Conservation (phyloP, 1,140 invertebrate genomes). For the Drosophila sproati region DNA sequence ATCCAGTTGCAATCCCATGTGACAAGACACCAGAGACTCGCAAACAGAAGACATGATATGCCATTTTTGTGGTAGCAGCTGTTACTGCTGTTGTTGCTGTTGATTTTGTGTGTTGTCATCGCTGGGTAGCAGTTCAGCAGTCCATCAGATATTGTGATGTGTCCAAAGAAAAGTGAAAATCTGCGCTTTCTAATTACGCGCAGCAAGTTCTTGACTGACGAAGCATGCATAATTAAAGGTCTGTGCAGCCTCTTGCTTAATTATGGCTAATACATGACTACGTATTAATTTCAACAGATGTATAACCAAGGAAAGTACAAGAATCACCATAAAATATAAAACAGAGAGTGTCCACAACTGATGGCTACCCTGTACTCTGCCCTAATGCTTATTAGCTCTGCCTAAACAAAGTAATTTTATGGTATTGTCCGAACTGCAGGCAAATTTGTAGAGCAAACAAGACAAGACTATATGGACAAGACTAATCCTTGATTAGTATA, state of each 20-base stretch:
- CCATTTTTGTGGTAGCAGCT: conserved; percentile 54
- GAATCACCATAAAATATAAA: not conserved
- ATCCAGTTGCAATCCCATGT: conserved; percentile 66
- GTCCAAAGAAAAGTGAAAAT: conserved; percentile 63
- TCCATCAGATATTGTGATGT: conserved; percentile 20
- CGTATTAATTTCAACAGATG: not conserved
- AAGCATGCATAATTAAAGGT: conserved; percentile 59
- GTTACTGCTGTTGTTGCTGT: conserved; percentile 12
- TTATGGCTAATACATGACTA: conserved; percentile 49
- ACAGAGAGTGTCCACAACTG: no score
- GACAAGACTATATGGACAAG: no score
- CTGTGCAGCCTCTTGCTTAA: conserved; percentile 38
- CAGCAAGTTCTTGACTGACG: conserved; percentile 42
- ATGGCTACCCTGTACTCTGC: no score
- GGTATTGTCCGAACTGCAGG: no score
- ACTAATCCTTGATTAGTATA: no score
- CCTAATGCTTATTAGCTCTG: no score
- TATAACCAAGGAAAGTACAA: not conserved
- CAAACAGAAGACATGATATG: conserved; percentile 61
- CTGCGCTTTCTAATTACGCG: conserved; percentile 55
- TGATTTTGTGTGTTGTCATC: conserved; percentile 73
- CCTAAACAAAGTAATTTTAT: no score
- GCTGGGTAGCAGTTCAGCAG: conserved; percentile 18
- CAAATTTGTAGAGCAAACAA: no score
- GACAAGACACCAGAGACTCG: conserved; percentile 38